phyloP scores from a whole-genome alignment of 1,140 invertebrate genomes.

The Zaprionus taronus region DNA sequence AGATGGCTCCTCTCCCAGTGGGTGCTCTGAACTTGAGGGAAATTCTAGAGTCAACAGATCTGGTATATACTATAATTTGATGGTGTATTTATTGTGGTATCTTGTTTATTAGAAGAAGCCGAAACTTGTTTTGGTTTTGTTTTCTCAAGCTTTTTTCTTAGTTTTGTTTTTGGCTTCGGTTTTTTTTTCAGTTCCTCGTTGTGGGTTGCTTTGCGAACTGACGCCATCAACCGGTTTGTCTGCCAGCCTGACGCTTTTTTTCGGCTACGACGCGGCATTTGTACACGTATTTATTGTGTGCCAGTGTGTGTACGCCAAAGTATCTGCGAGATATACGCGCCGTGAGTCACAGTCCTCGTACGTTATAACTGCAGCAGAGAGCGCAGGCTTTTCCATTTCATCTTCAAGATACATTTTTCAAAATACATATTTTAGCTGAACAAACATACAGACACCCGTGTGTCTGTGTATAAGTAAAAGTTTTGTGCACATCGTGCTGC shows the following conservation, averaged over 20 bases:
- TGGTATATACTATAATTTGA: constrained; percentile 14
- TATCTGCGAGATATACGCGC: constrained; percentile 66
- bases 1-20: not conserved
- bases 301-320: constrained; percentile 35
- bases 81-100: constrained; percentile 17
- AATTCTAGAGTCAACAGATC: constrained; percentile 27
- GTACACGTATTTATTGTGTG: constrained; percentile 36
- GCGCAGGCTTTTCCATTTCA: constrained; percentile 49
- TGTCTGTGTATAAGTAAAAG: constrained; percentile 26
- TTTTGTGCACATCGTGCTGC: constrained; percentile 34
- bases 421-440: constrained; percentile 31
- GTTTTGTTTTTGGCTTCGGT: constrained; percentile 42
- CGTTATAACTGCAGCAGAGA: constrained; percentile 20
- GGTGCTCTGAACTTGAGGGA: constrained; percentile 51
- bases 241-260: constrained; percentile 30
- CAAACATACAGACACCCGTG: not conserved
- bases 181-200: constrained; percentile 40
- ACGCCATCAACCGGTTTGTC: constrained; percentile 77
- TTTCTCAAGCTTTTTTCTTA: constrained; percentile 3
- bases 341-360: constrained; percentile 41
- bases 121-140: constrained; percentile 51
- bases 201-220: constrained; percentile 64
- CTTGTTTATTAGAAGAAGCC: constrained; percentile 20
- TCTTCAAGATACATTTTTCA: constrained; percentile 47
- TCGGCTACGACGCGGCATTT: constrained; percentile 59